A percentile compares a stretch with the other conserved stretches of the same genome.
Conservation (phyloP, 2,797 vertebrate genomes). For the Esox lucius region DNA sequence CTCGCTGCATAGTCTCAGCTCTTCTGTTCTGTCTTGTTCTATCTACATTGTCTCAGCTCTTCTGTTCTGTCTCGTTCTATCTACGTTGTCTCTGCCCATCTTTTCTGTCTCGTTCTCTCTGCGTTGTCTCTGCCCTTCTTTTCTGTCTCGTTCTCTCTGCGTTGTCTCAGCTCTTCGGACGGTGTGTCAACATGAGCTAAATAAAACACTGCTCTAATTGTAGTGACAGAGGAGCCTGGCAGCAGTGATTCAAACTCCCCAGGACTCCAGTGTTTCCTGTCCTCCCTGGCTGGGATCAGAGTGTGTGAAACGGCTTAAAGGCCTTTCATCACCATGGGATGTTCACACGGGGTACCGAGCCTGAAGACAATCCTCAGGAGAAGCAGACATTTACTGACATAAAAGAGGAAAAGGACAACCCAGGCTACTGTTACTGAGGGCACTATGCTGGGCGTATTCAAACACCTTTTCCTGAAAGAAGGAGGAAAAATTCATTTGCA, state of each 20-base stretch:
- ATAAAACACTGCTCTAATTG: constrained; percentile 10
- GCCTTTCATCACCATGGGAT: constrained; percentile 38
- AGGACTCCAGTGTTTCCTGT: constrained; percentile 37
- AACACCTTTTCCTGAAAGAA: no score
- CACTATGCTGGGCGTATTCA: no score
- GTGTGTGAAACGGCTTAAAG: constrained; percentile 40
- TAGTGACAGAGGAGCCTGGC: constrained; percentile 25
- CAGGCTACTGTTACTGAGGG: not conserved
- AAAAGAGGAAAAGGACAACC: not conserved
- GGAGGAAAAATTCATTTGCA: no score
- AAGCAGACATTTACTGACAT: constrained; percentile 7
- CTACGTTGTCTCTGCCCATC: no score
- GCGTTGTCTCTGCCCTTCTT: no score
- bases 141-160: no score
- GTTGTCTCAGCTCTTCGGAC: not conserved
- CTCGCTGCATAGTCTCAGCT: no score
- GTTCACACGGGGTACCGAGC: constrained; percentile 47
- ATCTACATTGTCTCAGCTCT: no score
- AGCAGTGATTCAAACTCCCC: constrained; percentile 53
- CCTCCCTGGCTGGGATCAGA: constrained; percentile 45
- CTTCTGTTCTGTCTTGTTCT: no score
- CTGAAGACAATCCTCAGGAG: constrained; percentile 49
- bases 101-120: no score
- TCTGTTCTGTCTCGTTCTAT: no score
- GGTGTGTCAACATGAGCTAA: constrained; percentile 29